Conservation (phyloP, 2,113 vertebrate genomes). For the Otis tarda region DNA sequence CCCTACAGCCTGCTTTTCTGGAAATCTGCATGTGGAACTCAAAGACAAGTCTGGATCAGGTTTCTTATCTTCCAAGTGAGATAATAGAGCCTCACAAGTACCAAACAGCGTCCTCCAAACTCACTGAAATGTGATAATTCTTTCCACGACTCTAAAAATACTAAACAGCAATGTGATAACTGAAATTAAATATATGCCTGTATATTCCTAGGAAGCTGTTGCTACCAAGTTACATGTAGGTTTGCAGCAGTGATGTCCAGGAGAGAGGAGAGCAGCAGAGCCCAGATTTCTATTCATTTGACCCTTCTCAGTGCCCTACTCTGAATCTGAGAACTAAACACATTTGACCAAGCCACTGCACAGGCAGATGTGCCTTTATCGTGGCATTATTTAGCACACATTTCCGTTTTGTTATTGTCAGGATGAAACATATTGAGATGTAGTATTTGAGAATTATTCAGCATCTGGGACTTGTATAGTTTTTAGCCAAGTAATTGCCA, state of each 20-base stretch:
- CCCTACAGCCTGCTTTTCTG: neutral
- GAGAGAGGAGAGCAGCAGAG: neutral
- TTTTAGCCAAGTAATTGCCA: conserved; percentile 43
- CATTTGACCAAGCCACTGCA: neutral
- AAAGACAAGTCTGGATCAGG: neutral
- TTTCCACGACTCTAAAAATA: neutral
- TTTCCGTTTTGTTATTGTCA: neutral
- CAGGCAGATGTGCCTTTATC: neutral
- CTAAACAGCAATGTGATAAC: neutral
- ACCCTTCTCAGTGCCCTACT: neutral
- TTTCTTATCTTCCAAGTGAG: neutral
- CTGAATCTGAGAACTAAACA: neutral
- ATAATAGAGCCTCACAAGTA: neutral
- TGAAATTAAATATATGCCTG: neutral
- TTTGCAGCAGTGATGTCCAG: neutral
- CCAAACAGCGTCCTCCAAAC: neutral
- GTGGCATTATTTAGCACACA: neutral
- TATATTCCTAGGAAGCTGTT: neutral
- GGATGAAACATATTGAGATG: neutral
- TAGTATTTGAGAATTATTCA: conserved; percentile 14
- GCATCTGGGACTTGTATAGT: neutral
- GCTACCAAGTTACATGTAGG: neutral
- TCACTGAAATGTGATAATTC: neutral
- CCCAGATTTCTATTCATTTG: neutral
- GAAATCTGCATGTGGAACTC: neutral